phyloP scores from a whole-genome alignment of 2,888 invertebrate species.

The Meteorus colon region DNA sequence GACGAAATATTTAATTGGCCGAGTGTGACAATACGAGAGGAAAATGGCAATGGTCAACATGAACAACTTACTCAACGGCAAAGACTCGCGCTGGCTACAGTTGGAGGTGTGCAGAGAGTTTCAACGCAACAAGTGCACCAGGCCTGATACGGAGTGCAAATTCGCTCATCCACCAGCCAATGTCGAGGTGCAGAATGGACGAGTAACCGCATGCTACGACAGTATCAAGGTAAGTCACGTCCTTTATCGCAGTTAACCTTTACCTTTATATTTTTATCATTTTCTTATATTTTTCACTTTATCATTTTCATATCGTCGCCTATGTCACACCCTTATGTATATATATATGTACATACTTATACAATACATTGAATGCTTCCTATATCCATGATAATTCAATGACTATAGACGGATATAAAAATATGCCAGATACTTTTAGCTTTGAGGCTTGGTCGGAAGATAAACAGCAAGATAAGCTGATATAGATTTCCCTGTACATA shows the following conservation, averaged over 20 bases:
- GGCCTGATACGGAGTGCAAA: slow-evolving; percentile 99
- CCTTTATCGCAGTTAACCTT: slow-evolving; percentile 3
- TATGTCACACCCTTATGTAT: background rate
- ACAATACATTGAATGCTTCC: background rate
- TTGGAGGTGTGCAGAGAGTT: slow-evolving; percentile 99
- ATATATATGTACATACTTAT: background rate
- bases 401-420: background rate
- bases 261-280: background rate
- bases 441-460: slow-evolving; percentile 42
- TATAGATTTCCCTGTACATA: slow-evolving; percentile 38
- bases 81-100: slow-evolving; percentile 99
- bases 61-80: slow-evolving; percentile 97
- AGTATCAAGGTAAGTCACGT: slow-evolving; percentile 95
- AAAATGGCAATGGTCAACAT: slow-evolving; percentile 93
- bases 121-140: slow-evolving; percentile 99
- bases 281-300: slow-evolving; percentile 6
- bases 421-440: slow-evolving; percentile 28
- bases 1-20: slow-evolving; percentile 28
- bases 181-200: slow-evolving; percentile 99
- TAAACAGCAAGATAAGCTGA: slow-evolving; percentile 42
- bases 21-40: slow-evolving; percentile 49
- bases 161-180: slow-evolving; percentile 99
- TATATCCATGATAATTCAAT: slow-evolving; percentile 22
- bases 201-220: slow-evolving; percentile 99
- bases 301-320: slow-evolving; percentile 7